Evolutionary conservation across 2,797 vertebrate genomes (phyloP).

Genomic region (Bryconaethiops microstoma): DNA sequence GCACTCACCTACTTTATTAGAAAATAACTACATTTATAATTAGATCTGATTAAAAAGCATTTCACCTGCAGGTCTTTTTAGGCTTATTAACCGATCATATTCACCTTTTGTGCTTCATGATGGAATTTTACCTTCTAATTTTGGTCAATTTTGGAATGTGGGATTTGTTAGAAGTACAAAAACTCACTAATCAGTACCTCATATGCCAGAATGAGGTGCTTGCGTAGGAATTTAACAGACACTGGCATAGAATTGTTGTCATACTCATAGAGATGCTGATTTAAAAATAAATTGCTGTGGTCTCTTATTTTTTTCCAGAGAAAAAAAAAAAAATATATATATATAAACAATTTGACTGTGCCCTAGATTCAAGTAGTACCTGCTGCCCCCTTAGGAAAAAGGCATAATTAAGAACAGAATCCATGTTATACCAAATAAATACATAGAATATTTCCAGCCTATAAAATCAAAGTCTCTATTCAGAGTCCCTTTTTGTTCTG

Average conservation of each 20-base stretch:
- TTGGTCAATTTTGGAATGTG: too few relatives aligned
- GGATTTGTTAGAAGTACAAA: too few relatives aligned
- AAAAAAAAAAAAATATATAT: too few relatives aligned
- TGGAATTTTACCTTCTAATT: too few relatives aligned
- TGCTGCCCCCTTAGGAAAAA: not conserved
- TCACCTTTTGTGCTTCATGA: not conserved
- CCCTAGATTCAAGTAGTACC: not conserved
- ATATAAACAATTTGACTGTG: not conserved
- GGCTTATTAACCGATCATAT: too few relatives aligned
- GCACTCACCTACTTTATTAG: not conserved
- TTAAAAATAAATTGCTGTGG: too few relatives aligned
- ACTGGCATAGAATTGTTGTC: too few relatives aligned
- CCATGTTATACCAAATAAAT: not conserved
- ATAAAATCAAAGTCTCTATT: not conserved
- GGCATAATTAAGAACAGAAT: not conserved
- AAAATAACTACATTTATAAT: not conserved
- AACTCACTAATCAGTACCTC: too few relatives aligned
- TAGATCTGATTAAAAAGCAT: not conserved
- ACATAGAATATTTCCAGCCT: not conserved
- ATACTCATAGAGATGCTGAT: too few relatives aligned
- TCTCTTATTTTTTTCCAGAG: too few relatives aligned
- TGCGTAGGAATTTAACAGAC: too few relatives aligned
- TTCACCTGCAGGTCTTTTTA: not conserved
- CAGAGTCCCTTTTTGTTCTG: not conserved
- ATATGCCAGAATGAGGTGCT: too few relatives aligned